These are phyloP conservation scores for Turritopsis rubra DNA, from an alignment of 30 jellyfish, hydroid and myxozoan species.

Conservation along the genomic window DNA sequence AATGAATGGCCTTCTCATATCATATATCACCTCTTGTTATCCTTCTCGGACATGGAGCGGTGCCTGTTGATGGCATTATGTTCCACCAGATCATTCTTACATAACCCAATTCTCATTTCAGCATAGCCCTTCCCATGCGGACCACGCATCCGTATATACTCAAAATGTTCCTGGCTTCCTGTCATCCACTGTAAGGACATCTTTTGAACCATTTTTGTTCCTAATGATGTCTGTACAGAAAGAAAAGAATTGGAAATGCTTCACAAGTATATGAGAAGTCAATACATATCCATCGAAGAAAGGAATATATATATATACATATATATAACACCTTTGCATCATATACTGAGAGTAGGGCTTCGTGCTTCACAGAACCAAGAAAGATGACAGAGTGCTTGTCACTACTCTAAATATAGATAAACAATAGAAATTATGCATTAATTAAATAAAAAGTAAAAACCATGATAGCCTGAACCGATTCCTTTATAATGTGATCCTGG, in stretches of 20 bases:
- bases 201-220: constrained; percentile 49
- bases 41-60: constrained; percentile 2
- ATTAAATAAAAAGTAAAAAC: background rate
- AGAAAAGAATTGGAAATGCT: background rate
- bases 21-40: background rate
- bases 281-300: background rate
- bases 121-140: constrained; percentile 95
- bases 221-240: constrained; percentile 42
- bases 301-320: background rate
- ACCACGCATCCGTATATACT: constrained; percentile 86
- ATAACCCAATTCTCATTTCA: constrained; percentile 63
- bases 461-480: too few relatives aligned
- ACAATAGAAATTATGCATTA: background rate
- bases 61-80: constrained; percentile 29
- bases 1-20: background rate
- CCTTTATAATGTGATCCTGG: too few relatives aligned
- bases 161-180: constrained; percentile 56
- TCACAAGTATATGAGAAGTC: background rate
- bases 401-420: constrained; percentile 18
- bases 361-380: constrained; percentile 76
- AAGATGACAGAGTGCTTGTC: constrained; percentile 52
- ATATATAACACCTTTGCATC: constrained; percentile 72
- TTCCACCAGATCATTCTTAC: constrained; percentile 22
- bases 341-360: constrained; percentile 48
- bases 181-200: constrained; percentile 65